Conservation (phyloP, 2,888 invertebrate genomes). For the Epicampocera succincta region DNA sequence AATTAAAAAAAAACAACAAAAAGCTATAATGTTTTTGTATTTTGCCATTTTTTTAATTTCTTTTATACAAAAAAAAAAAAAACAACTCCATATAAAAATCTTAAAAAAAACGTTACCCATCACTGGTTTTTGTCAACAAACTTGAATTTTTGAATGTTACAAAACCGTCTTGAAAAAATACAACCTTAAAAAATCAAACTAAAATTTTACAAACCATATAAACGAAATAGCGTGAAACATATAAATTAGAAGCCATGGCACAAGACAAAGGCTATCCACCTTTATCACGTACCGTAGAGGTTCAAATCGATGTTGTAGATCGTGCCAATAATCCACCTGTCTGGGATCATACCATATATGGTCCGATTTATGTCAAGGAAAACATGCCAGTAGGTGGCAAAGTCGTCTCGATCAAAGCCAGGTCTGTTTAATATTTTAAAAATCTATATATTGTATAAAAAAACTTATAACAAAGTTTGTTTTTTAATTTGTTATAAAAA, state of each 20-base stretch:
- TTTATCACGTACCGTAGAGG: slow-evolving; percentile 97
- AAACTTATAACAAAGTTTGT: slow-evolving; percentile 38
- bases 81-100: slow-evolving; percentile 56
- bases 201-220: slow-evolving; percentile 73
- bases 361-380: slow-evolving; percentile 98
- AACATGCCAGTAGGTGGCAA: slow-evolving; percentile 98
- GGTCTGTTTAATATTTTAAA: slow-evolving; percentile 87
- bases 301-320: slow-evolving; percentile 99
- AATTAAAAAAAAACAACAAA: slow-evolving; percentile 59
- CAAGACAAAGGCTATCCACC: slow-evolving; percentile 98
- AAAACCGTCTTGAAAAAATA: slow-evolving; percentile 55
- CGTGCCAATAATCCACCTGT: slow-evolving; percentile 98
- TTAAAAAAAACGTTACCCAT: slow-evolving; percentile 48
- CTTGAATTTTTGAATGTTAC: slow-evolving; percentile 71
- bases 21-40: slow-evolving; percentile 66
- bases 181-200: slow-evolving; percentile 65
- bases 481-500: slow-evolving; percentile 43
- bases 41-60: slow-evolving; percentile 70
- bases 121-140: slow-evolving; percentile 68
- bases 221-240: slow-evolving; percentile 92
- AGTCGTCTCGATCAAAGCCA: slow-evolving; percentile 99
- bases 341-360: slow-evolving; percentile 98
- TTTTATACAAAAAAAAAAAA: slow-evolving; percentile 48
- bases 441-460: too few relatives aligned
- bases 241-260: slow-evolving; percentile 99